Evolutionary conservation across 1,140 invertebrate species (phyloP).

Genomic region (Drosophila baimaii): DNA sequence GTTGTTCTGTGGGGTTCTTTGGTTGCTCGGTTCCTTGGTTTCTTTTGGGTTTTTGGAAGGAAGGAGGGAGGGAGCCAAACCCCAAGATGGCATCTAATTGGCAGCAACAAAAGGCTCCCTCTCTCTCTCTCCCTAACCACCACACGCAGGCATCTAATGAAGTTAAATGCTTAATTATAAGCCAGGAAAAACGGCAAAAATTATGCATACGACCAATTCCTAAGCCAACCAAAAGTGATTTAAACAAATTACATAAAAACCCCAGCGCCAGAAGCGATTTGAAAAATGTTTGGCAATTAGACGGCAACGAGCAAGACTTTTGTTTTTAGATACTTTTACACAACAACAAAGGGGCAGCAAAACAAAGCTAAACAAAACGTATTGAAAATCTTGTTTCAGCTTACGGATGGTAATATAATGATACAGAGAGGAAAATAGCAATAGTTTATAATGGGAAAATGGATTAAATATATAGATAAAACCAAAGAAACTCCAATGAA

Average conservation of each 20-base stretch:
- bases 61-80: slow-evolving; percentile 5
- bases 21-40: slow-evolving; percentile 13
- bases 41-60: neutral
- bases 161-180: slow-evolving; percentile 79
- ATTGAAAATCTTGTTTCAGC: slow-evolving; percentile 30
- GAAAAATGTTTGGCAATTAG: slow-evolving; percentile 79
- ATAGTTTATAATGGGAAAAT: too few relatives aligned
- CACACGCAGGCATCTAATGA: slow-evolving; percentile 60
- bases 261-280: slow-evolving; percentile 46
- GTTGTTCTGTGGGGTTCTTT: slow-evolving; percentile 11
- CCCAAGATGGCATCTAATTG: slow-evolving; percentile 57
- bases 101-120: slow-evolving; percentile 46
- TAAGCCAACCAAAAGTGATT: slow-evolving; percentile 44
- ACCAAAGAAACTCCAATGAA: too few relatives aligned
- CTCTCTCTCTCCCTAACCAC: slow-evolving; percentile 15
- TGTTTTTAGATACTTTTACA: slow-evolving; percentile 52
- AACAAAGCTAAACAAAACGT: slow-evolving; percentile 22
- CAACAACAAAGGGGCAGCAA: slow-evolving; percentile 20
- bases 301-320: slow-evolving; percentile 50
- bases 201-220: slow-evolving; percentile 35
- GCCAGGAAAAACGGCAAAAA: slow-evolving; percentile 55
- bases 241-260: slow-evolving; percentile 52
- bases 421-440: slow-evolving; percentile 16
- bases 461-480: too few relatives aligned
- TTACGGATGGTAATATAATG: slow-evolving; percentile 3